These are phyloP conservation scores for Aleiodes testaceus DNA, from an alignment of 2,888 invertebrate genomes.

Conservation along the genomic window DNA sequence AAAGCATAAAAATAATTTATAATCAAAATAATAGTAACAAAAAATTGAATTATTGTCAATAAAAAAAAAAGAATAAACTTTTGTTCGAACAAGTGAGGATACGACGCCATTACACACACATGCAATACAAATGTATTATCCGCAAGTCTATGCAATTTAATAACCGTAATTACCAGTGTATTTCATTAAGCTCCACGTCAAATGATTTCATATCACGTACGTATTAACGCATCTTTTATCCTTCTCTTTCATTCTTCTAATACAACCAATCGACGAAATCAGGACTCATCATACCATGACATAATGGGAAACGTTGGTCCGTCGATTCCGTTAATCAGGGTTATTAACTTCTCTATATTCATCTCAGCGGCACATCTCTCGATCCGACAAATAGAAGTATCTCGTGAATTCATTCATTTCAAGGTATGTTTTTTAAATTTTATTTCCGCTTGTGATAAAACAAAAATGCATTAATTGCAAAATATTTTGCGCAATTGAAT, in stretches of 20 bases:
- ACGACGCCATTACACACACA: not conserved
- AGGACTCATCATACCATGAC: slow-evolving; percentile 22
- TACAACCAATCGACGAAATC: slow-evolving; percentile 26
- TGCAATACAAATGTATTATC: slow-evolving; percentile 4
- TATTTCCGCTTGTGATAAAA: too few relatives aligned
- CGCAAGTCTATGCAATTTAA: not conserved
- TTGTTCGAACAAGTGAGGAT: not conserved
- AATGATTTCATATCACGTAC: slow-evolving; percentile 66
- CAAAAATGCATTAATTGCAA: too few relatives aligned
- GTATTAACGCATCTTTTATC: slow-evolving; percentile 24
- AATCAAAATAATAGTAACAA: too few relatives aligned
- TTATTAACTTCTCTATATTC: slow-evolving; percentile 22
- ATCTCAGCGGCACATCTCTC: slow-evolving; percentile 21
- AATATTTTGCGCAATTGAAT: too few relatives aligned
- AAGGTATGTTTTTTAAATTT: not conserved
- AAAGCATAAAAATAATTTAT: too few relatives aligned
- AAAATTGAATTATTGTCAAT: too few relatives aligned
- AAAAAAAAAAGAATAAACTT: too few relatives aligned
- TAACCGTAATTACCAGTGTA: slow-evolving; percentile 59
- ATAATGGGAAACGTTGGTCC: slow-evolving; percentile 26
- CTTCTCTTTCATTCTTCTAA: slow-evolving; percentile 47
- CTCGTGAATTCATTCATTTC: not conserved
- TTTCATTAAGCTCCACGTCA: slow-evolving; percentile 63
- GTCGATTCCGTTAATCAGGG: slow-evolving; percentile 33
- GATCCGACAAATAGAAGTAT: slow-evolving; percentile 4